A percentile compares a stretch with the other conserved stretches of the same genome.
Evolutionary conservation across 2,888 invertebrate species (phyloP).

Genomic region (Ecdyonurus torrentis): DNA sequence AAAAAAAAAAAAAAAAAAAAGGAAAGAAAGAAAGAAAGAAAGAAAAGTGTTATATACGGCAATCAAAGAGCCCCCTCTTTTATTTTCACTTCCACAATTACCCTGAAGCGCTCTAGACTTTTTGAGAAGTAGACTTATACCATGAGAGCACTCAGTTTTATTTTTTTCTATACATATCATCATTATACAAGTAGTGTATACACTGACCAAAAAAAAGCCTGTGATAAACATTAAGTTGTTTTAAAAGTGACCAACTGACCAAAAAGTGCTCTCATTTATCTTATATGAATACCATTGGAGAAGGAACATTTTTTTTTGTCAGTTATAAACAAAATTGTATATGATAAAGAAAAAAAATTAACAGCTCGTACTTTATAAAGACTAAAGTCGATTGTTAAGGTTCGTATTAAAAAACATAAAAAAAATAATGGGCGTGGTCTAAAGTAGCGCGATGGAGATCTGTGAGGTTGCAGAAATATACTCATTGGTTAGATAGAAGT

Average conservation of each 20-base stretch:
- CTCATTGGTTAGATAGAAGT: not conserved
- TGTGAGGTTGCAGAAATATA: not conserved
- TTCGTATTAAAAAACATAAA: not conserved
- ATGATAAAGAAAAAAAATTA: not conserved
- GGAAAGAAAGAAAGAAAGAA: not conserved
- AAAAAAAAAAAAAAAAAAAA: too few species aligned
- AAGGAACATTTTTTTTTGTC: too few species aligned
- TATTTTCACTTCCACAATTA: too few species aligned
- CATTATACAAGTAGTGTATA: not conserved
- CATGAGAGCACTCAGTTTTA: not conserved
- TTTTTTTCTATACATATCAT: not conserved
- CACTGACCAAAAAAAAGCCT: not conserved
- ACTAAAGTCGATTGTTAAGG: not conserved
- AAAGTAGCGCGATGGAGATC: not conserved
- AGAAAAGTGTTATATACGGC: not conserved
- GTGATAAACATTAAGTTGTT: not conserved
- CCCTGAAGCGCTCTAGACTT: conserved; percentile 3
- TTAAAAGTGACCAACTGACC: not conserved
- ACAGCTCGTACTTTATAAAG: not conserved
- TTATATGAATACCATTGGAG: too few species aligned
- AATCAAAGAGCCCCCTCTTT: not conserved
- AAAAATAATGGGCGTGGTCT: not conserved
- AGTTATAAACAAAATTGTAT: too few species aligned
- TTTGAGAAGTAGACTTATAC: not conserved
- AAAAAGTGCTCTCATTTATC: too few species aligned